A percentile compares a stretch with the other conserved stretches of the same genome.
Evolutionary conservation across 2,113 vertebrate species (phyloP).

Genomic region (Felis catus): F.catus_Fca126_mat1.0 CM031415.1:113117501-113118000

Average conservation of each 20-base stretch:
- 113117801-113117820: neutral
- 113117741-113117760: neutral
- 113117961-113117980: neutral
- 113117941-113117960: neutral
- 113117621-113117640: neutral
- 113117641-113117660: neutral
- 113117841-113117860: neutral
- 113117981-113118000: neutral
- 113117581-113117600: neutral
- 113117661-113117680: neutral
- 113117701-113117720: constrained; percentile 13
- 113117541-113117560: neutral
- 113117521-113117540: neutral
- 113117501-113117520: neutral
- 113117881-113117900: neutral
- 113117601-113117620: neutral
- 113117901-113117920: neutral
- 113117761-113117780: neutral
- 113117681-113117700: neutral
- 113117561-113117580: neutral
- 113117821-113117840: neutral
- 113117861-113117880: neutral
- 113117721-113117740: neutral
- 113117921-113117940: neutral
- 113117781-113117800: neutral